These are phyloP conservation scores for Xylocampa areola DNA, from an alignment of 2,888 invertebrate species.

Conservation along the genomic window DNA sequence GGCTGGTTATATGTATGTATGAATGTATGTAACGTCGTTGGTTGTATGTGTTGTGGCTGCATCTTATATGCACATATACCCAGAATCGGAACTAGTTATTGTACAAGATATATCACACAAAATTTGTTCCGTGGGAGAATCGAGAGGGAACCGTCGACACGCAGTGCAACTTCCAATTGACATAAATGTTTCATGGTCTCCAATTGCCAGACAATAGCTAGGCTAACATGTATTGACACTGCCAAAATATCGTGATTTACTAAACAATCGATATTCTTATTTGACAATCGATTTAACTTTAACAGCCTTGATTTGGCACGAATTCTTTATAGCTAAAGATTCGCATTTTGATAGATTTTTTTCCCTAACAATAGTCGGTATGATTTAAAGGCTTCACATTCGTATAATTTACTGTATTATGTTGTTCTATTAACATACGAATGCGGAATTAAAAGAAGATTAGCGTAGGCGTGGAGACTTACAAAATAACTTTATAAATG, in stretches of 20 bases:
- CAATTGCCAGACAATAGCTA: too few species aligned
- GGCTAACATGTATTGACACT: not conserved
- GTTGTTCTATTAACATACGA: constrained; percentile 28
- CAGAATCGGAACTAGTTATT: too few species aligned
- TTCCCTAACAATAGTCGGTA: constrained; percentile 17
- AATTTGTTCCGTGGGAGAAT: too few species aligned
- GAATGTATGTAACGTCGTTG: too few species aligned
- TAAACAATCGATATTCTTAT: constrained; percentile 15
- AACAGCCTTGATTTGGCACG: constrained; percentile 32
- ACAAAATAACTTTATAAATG: constrained; percentile 12
- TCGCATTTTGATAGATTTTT: constrained; percentile 9
- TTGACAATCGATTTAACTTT: constrained; percentile 18
- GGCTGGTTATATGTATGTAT: too few species aligned
- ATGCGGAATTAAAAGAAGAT: constrained; percentile 36
- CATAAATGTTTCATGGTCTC: too few species aligned
- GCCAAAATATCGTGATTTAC: constrained; percentile 12
- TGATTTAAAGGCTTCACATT: constrained; percentile 25
- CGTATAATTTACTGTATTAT: constrained; percentile 29
- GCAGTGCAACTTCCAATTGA: too few species aligned
- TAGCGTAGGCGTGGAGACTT: constrained; percentile 32
- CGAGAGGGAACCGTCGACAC: too few species aligned
- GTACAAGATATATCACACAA: too few species aligned
- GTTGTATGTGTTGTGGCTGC: too few species aligned
- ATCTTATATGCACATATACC: too few species aligned
- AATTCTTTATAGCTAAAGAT: not conserved